Percentiles rank a stretch among this genome's conserved stretches.
phyloP scores from a whole-genome alignment of 2,888 invertebrate species.

The Tethea ocularis region DNA sequence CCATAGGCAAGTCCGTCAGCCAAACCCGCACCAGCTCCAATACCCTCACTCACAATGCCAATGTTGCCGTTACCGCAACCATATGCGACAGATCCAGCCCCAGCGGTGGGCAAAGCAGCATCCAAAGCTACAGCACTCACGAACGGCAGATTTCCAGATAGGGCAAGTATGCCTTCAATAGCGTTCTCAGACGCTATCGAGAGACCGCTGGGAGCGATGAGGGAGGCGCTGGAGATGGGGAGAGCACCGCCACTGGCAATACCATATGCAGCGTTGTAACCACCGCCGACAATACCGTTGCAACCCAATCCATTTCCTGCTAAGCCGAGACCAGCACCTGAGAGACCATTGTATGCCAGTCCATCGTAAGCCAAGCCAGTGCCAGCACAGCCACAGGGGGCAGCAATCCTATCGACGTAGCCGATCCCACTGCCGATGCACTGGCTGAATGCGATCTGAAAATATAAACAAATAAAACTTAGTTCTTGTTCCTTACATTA shows the following conservation, averaged over 20 bases:
- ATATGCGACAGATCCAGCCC: not conserved
- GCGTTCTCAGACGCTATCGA: constrained; percentile 45
- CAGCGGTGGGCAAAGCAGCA: constrained; percentile 31
- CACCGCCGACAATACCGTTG: not conserved
- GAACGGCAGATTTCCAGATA: constrained; percentile 49
- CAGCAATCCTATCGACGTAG: not conserved
- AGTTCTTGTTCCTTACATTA: not conserved
- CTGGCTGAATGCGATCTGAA: constrained; percentile 11
- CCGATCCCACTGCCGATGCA: not conserved
- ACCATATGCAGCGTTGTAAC: not conserved
- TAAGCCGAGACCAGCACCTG: not conserved
- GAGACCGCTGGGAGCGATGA: constrained; percentile 45
- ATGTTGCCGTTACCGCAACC: not conserved
- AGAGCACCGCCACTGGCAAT: constrained; percentile 27
- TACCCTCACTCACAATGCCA: not conserved
- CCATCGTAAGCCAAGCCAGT: constrained; percentile 2
- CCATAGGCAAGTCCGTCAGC: constrained; percentile 8
- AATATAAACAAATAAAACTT: constrained; percentile 3
- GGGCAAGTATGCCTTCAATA: constrained; percentile 43
- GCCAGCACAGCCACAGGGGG: not conserved
- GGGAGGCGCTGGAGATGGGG: constrained; percentile 39
- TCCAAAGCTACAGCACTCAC: constrained; percentile 48
- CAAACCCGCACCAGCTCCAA: constrained; percentile 14
- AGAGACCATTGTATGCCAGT: not conserved
- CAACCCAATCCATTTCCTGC: not conserved